These are phyloP conservation scores for Lycophotia porphyrea DNA, from an alignment of 2,888 invertebrate genomes.

Conservation along the genomic window DNA sequence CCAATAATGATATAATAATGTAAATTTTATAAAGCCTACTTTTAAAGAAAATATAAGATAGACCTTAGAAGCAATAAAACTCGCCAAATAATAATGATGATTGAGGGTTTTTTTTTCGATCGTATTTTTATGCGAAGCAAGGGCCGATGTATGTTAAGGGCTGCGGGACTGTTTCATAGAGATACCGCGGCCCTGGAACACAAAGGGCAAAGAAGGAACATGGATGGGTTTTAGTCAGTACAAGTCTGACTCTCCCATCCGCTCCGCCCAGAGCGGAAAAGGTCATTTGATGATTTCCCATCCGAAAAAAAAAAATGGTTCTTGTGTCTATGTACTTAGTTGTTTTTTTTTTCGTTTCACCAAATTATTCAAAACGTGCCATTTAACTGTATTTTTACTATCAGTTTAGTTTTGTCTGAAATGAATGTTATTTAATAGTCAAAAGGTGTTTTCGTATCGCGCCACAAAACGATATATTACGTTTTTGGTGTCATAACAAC, in stretches of 20 bases:
- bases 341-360: neutral
- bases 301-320: neutral
- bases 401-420: neutral
- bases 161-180: too few species aligned
- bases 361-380: constrained; percentile 8
- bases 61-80: neutral
- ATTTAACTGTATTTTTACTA: constrained; percentile 3
- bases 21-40: constrained; percentile 31
- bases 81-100: neutral
- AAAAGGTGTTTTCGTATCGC: neutral
- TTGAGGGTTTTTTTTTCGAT: neutral
- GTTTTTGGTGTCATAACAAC: neutral
- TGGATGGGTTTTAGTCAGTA: too few species aligned
- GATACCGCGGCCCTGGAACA: too few species aligned
- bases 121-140: too few species aligned
- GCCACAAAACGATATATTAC: neutral
- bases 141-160: too few species aligned
- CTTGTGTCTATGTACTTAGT: neutral
- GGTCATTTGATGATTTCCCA: too few species aligned
- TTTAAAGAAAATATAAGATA: neutral
- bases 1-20: constrained; percentile 29
- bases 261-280: too few species aligned
- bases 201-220: too few species aligned
- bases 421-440: constrained; percentile 1
- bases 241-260: too few species aligned